Base-by-base conservation (phyloP, 2,888 invertebrate genomes). In the Apamea anceps region DNA sequence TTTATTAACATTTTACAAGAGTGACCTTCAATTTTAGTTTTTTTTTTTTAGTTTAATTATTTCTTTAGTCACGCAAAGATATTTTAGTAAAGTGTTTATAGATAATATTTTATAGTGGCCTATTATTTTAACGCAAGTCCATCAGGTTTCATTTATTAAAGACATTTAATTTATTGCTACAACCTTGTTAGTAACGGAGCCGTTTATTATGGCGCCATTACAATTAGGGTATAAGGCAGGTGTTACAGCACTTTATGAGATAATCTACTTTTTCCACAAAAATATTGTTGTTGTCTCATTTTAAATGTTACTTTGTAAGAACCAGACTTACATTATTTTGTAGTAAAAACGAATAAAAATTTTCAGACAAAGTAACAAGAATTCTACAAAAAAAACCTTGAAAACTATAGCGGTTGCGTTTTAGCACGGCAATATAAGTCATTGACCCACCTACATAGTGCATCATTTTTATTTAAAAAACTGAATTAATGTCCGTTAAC, bases 161-260 rank as follows among this genome's bases (percentile, higher is more conserved):
- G 25, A 37, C 42, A 60, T 71, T 74, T 67, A 82, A 73, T 85
- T 86, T 78, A 82, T 80, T 67, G 45, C 8, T n/a, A n/a, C 15
- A 32, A 3, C 10, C 63, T 28, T 77, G 74, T 82, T 77, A 70
- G 75, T 71, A 75, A 77, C 71, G 65, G 72, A 86, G 57, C 68
- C 48, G 67, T 79, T 83, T 80, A 88, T 85, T 77, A 79, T 77
- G 62, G 63, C 81, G 62, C 70, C 13, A 70, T 86, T 76, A 78
- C 65, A 77, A 78, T 81, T 76, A 83, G 63, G 75, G 37, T n/a
- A 5, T 21, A 51, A 4, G 37, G 65, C 86, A 87, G 79, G 82
- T 86, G 42, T 84, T 75, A 54, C 42, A 32, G 10, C 10, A 45
- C 42, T 86, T 65, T 57, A 62, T 32, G 13, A 28, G n/a, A 51